Conservation (phyloP, 2,888 invertebrate genomes). For the Tribolium freemani region DNA sequence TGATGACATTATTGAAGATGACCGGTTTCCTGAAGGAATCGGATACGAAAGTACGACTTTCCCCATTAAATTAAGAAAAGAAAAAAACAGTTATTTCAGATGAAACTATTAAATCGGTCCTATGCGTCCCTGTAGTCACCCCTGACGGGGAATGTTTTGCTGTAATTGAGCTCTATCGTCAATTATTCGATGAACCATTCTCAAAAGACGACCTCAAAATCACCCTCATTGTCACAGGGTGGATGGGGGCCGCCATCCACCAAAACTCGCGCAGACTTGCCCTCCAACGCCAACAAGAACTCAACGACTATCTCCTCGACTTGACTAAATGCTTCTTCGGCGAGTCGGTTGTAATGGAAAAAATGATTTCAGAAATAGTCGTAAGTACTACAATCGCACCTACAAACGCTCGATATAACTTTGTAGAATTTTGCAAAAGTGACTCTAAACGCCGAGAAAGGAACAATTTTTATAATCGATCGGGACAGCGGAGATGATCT, state of each 20-base stretch:
- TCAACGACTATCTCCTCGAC: constrained; percentile 65
- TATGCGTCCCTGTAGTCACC: constrained; percentile 74
- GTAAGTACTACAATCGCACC: constrained; percentile 59
- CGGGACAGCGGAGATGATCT: constrained; percentile 66
- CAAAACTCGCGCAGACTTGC: constrained; percentile 64
- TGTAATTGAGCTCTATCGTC: constrained; percentile 73
- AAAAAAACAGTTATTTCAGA: not conserved
- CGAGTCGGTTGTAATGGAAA: constrained; percentile 71
- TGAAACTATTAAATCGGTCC: constrained; percentile 70
- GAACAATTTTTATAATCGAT: constrained; percentile 73
- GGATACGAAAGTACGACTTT: constrained; percentile 58
- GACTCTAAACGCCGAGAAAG: constrained; percentile 72
- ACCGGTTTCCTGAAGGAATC: constrained; percentile 73
- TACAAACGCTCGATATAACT: not conserved
- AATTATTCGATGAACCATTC: constrained; percentile 60
- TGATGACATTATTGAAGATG: constrained; percentile 72
- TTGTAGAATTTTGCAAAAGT: constrained; percentile 72
- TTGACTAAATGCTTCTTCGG: constrained; percentile 71
- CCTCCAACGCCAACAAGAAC: constrained; percentile 65
- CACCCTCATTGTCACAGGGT: constrained; percentile 64
- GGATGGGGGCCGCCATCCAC: constrained; percentile 68
- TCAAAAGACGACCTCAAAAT: constrained; percentile 63
- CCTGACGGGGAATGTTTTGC: constrained; percentile 74
- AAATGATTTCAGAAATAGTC: constrained; percentile 74
- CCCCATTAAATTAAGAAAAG: not conserved